Conservation (phyloP, 1,140 invertebrate species). For the Phymastichus coffea region DNA sequence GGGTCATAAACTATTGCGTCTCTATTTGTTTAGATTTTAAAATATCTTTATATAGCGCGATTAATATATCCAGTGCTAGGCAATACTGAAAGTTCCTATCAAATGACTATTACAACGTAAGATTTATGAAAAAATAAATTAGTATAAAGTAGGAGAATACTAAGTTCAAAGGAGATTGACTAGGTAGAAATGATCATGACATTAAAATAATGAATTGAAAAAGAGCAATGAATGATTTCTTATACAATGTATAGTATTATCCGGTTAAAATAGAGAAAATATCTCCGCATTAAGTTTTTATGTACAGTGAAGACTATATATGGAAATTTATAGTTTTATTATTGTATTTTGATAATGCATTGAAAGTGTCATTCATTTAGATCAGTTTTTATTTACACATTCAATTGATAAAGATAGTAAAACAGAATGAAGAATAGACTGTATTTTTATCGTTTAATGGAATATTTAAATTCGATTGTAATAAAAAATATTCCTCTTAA, state of each 20-base stretch:
- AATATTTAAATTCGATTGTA: conserved; percentile 23
- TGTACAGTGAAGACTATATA: conserved; percentile 53
- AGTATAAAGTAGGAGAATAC: conserved; percentile 17
- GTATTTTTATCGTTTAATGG: conserved; percentile 37
- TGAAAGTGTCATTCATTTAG: conserved; percentile 36
- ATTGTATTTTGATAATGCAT: conserved; percentile 45
- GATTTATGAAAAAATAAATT: conserved; percentile 31
- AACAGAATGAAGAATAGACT: conserved; percentile 50
- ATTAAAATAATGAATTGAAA: conserved; percentile 15
- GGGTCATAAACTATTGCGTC: conserved; percentile 42
- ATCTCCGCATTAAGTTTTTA: conserved; percentile 32
- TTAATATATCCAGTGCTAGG: conserved; percentile 55
- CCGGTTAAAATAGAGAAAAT: conserved; percentile 19
- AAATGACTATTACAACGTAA: conserved; percentile 53
- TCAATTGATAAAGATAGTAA: conserved; percentile 41
- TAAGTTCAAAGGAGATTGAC: conserved; percentile 22
- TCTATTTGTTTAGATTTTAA: conserved; percentile 31
- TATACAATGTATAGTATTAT: conserved; percentile 28
- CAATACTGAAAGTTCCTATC: conserved; percentile 59
- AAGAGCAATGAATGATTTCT: conserved; percentile 28
- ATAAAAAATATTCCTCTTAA: conserved; percentile 30
- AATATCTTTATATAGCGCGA: conserved; percentile 42
- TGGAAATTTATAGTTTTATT: conserved; percentile 43
- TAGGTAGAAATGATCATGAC: conserved; percentile 25
- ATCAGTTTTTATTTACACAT: conserved; percentile 38